A percentile compares a stretch with the other conserved stretches of the same genome.
phyloP scores from a whole-genome alignment of 2,797 vertebrate genomes.

The Allobates femoralis region DNA sequence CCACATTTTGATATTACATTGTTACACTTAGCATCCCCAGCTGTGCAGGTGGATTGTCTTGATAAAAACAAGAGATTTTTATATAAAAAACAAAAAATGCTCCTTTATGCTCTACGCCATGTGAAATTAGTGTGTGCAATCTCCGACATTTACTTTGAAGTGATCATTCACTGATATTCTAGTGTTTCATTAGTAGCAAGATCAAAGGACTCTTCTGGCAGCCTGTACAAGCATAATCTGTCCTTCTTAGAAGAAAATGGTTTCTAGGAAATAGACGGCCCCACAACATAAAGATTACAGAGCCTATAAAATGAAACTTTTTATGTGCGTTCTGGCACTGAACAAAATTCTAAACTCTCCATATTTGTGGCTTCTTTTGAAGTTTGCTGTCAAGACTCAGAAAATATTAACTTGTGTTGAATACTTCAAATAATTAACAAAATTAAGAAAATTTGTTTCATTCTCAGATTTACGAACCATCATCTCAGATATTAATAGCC shows the following conservation, averaged over 20 bases:
- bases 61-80: not conserved
- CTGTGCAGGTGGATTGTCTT: not conserved
- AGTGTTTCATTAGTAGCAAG: not conserved
- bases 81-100: not conserved
- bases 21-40: not conserved
- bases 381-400: not conserved
- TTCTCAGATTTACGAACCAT: conserved; percentile 69
- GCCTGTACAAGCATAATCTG: not conserved
- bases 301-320: not conserved
- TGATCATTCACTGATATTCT: conserved; percentile 20
- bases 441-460: conserved; percentile 41
- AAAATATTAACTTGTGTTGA: not conserved
- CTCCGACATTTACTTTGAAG: conserved; percentile 40
- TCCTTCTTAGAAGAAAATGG: conserved; percentile 22
- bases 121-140: conserved; percentile 1
- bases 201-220: conserved; percentile 33
- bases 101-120: not conserved
- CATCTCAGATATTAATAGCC: conserved; percentile 68
- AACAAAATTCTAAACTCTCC: not conserved
- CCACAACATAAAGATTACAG: not conserved
- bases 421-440: not conserved
- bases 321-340: not conserved
- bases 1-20: not conserved
- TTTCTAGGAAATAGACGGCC: not conserved
- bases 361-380: not conserved